A percentile compares a stretch with the other conserved stretches of the same genome.
Evolutionary conservation across 2,113 vertebrate species (phyloP).

Genomic region (Nyctereutes procyonoides): DNA sequence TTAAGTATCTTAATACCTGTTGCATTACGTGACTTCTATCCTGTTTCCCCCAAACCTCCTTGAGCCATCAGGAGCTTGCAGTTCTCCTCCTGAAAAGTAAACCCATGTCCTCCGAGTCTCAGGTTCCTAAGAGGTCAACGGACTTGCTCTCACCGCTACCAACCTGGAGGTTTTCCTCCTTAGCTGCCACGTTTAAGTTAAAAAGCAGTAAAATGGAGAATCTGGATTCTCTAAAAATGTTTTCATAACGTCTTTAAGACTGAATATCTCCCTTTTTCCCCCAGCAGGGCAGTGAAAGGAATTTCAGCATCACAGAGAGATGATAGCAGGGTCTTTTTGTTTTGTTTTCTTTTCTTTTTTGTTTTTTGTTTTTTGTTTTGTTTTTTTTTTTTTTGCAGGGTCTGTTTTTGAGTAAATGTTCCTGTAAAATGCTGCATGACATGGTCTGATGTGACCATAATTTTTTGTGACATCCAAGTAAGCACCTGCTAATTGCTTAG

Average conservation of each 20-base stretch:
- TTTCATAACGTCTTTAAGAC: constrained; percentile 32
- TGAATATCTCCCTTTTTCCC: not conserved
- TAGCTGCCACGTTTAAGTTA: not conserved
- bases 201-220: not conserved
- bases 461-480: constrained; percentile 50
- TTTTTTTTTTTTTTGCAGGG: not conserved
- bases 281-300: not conserved
- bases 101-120: not conserved
- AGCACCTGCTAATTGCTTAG: not conserved
- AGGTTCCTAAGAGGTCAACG: not conserved
- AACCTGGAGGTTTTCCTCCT: not conserved
- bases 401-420: constrained; percentile 17
- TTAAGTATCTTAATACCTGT: not conserved
- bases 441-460: not conserved
- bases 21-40: not conserved
- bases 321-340: not conserved
- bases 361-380: no score
- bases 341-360: not conserved
- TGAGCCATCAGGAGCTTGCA: not conserved
- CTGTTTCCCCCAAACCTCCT: constrained; percentile 6
- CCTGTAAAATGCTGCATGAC: not conserved
- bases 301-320: not conserved
- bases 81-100: not conserved
- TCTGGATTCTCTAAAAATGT: not conserved
- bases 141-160: not conserved